Conservation (phyloP, 2,797 vertebrate species). For the Phyllotis vaccarum region DNA sequence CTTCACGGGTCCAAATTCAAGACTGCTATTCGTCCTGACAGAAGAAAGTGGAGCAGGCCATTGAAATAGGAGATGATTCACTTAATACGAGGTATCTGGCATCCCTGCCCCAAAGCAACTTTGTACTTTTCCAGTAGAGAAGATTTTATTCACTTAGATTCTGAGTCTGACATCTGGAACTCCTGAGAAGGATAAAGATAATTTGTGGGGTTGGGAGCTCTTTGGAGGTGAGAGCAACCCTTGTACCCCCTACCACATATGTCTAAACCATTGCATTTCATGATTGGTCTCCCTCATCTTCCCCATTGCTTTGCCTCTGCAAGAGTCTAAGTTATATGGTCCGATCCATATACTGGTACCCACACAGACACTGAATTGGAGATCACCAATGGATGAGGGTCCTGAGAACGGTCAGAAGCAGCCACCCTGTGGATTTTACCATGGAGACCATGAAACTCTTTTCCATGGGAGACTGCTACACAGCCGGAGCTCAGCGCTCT, state of each 20-base stretch:
- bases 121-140: constrained; percentile 73
- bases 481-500: not conserved
- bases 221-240: not conserved
- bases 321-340: not conserved
- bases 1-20: constrained; percentile 25
- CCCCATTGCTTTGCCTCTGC: not conserved
- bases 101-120: constrained; percentile 46
- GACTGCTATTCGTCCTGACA: constrained; percentile 9
- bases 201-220: not conserved
- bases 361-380: not conserved
- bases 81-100: constrained; percentile 37
- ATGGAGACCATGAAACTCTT: not conserved
- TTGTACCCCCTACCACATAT: not conserved
- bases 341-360: not conserved
- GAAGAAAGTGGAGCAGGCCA: constrained; percentile 52
- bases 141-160: constrained; percentile 43
- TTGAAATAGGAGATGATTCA: constrained; percentile 68
- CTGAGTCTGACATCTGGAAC: not conserved
- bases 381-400: not conserved
- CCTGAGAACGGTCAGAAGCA: not conserved
- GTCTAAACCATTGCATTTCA: not conserved
- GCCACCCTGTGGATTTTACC: not conserved
- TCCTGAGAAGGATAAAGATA: not conserved
- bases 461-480: not conserved
- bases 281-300: not conserved